Base-by-base conservation (phyloP, 2,888 invertebrate genomes). In the Sarcophaga subvicina region DNA sequence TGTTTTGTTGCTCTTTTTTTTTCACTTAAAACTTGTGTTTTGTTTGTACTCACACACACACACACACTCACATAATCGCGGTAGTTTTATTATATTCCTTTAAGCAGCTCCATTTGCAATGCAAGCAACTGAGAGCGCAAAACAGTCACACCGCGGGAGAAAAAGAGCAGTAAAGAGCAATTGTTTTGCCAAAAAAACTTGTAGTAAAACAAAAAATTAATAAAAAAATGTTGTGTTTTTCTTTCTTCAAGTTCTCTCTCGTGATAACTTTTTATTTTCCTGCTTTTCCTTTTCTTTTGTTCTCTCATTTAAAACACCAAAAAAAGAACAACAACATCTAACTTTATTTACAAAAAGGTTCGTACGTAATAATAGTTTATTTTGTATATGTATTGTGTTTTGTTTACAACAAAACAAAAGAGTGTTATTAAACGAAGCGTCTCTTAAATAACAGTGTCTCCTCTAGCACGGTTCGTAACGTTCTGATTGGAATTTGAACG, bases 391-490 rank as follows among this genome's bases (percentile, higher is more conserved):
- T 37, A 37, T 37, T 60, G 49, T 81, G 14, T 76, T 73, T 69
- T 73, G 17, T 67, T 62, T 37, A 37, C 37, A 37, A 37, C 37
- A 37, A 54, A 54, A 54, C 14, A 14, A 54, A 5, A 54, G 14
- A 14, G n/a, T 59, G 17, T 62, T 25, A 25, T 54, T 49, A 10
- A 54, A 49, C 49, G 14, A 10, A 20, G 49, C 22, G 66, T 63
- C 25, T n/a, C 72, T 60, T 22, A 79, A 71, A 81, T 82, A 87
- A 87, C 87, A 81, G 82, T 79, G 78, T 82, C 71, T 76, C 59
- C 84, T 84, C 78, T 79, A 84, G 79, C 81, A 82, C 87, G 67
- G 69, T 76, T 87, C 87, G 84, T 72, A 87, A 84, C 76, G 84
- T 87, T 87, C 87, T 87, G 80, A 86, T 81, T 84, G 63, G 72